Evolutionary conservation across 2,888 invertebrate species (phyloP).

Genomic region (Steromphala cineraria): DNA sequence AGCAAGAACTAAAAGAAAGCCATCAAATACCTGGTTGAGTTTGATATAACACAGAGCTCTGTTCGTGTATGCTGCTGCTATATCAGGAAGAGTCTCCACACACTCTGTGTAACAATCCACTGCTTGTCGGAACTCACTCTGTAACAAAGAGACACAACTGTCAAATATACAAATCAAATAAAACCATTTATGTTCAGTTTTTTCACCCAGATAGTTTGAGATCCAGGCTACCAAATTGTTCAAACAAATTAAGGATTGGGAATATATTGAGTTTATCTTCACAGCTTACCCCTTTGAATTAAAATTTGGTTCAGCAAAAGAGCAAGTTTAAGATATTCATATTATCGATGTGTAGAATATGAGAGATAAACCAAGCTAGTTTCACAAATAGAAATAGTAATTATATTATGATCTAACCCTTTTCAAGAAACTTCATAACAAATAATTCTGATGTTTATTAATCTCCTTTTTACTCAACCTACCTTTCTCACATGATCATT

Average conservation of each 20-base stretch:
- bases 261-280: no score
- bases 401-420: no score
- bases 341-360: no score
- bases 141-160: conserved; percentile 26
- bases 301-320: no score
- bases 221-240: background rate
- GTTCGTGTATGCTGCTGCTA: conserved; percentile 70
- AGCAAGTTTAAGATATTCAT: no score
- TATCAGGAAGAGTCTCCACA: conserved; percentile 60
- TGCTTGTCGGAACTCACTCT: conserved; percentile 68
- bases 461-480: background rate
- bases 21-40: conserved; percentile 56
- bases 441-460: no score
- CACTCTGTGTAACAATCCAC: conserved; percentile 68
- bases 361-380: no score
- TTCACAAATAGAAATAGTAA: no score
- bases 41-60: conserved; percentile 73
- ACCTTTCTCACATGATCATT: conserved; percentile 71
- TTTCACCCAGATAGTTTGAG: background rate
- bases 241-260: no score
- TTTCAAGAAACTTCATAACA: no score
- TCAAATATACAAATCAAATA: background rate
- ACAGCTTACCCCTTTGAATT: no score
- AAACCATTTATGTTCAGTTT: no score
- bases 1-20: background rate